A percentile compares a stretch with the other conserved stretches of the same genome.
phyloP scores from a whole-genome alignment of 2,113 vertebrate genomes.

The Ceyx cyanopectus region DNA sequence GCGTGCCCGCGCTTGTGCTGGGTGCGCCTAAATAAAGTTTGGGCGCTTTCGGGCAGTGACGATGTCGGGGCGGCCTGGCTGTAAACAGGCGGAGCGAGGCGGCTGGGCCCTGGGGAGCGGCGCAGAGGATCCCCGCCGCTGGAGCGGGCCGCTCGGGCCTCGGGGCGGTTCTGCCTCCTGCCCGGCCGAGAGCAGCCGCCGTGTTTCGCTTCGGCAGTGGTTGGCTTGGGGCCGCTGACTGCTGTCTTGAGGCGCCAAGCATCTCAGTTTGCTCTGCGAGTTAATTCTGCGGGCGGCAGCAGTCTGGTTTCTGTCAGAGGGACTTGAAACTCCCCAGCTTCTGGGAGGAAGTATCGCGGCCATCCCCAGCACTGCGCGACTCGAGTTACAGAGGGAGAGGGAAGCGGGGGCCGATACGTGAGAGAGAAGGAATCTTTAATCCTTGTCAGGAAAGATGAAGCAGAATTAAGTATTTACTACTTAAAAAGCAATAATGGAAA shows the following conservation, averaged over 20 bases:
- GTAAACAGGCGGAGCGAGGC: background rate
- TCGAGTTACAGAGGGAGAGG: accelerated
- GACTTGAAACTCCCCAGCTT: background rate
- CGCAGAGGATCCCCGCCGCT: background rate
- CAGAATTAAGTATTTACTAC: background rate
- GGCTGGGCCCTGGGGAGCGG: background rate
- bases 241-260: background rate
- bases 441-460: too few species aligned
- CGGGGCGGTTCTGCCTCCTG: too few species aligned
- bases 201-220: background rate
- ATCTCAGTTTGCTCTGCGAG: too few species aligned
- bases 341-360: accelerated
- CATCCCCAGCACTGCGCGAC: accelerated
- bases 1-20: background rate
- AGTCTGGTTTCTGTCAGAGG: accelerated
- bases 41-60: background rate
- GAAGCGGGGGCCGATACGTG: accelerated
- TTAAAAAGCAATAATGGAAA: background rate
- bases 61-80: background rate
- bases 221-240: background rate
- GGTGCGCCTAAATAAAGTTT: background rate
- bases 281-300: background rate
- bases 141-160: background rate
- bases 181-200: background rate
- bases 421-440: background rate